Evolutionary conservation across 2,113 vertebrate genomes (phyloP), one percentile per base, ranked within the genome.

Genomic region (Helogale parvula): DNA sequence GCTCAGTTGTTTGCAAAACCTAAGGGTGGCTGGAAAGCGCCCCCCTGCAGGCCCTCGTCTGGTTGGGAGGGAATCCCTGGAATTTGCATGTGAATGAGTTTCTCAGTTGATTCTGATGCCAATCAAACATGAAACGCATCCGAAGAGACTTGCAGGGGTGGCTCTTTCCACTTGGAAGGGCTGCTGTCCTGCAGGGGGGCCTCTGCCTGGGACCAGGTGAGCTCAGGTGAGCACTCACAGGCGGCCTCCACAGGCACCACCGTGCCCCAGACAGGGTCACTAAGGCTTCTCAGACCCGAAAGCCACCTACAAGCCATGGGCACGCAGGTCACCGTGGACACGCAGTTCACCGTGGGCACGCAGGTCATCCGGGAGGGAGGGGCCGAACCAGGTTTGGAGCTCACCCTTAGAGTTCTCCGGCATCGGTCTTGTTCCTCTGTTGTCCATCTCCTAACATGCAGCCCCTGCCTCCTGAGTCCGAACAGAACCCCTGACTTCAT

Each of bases 311-410:
- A 11, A 63, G 25, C 31, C 25, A 23, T 1, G 2, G 27, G 5
- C 10, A 60, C 2, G 10, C 25, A 19, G 14, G 50, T 33, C n/a
- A n/a, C n/a, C 4, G 38, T 1, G 2, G 27, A 3, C 10, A 60
- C 2, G 10, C 25, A 19, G 14, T n/a, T n/a, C n/a, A n/a, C n/a
- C 4, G 38, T 1, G 2, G 27, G 5, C 10, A 60, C 2, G 10
- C 25, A 19, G 14, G 50, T 33, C 63, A 29, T 3, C n/a, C 19
- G 21, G 52, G 69, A 45, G 45, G 50, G 29, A 47, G 31, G 21
- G 12, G 7, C 4, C 29, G 11, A 38, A 2, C 5, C 5, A 31
- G 76, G 12, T 47, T 47, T 47, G 45, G 45, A 47, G 45, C 25
- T 81, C 17, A 19, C 19, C 45, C 25, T 3, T n/a, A 7, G 57